Evolutionary conservation across 2,888 invertebrate genomes (phyloP).

Genomic region (Pemphredon lugubris): DNA sequence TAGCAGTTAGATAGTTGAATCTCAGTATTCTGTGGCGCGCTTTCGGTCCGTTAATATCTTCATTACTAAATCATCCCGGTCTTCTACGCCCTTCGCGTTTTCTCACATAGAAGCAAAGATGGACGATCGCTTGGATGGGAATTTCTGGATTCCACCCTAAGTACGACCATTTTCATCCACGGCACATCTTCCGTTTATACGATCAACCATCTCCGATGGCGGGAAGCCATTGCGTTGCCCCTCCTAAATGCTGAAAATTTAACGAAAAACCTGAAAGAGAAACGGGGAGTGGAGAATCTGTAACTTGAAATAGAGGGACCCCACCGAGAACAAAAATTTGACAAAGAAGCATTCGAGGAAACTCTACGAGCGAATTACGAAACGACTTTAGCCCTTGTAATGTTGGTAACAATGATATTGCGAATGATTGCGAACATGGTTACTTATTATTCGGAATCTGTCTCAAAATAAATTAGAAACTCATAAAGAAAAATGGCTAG

Average conservation of each 20-base stretch:
- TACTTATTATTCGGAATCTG: too few relatives aligned
- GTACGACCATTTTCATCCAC: constrained; percentile 65
- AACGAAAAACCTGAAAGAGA: background rate
- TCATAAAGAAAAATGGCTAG: too few relatives aligned
- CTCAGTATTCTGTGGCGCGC: constrained; percentile 80
- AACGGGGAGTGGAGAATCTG: background rate
- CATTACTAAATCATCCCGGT: constrained; percentile 80
- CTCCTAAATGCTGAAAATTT: background rate
- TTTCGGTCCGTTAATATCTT: constrained; percentile 80
- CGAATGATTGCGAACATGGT: too few relatives aligned
- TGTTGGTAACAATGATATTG: too few relatives aligned
- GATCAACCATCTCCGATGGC: constrained; percentile 40
- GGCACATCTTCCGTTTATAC: constrained; percentile 62
- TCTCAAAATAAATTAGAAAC: too few relatives aligned
- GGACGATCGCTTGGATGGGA: constrained; percentile 44
- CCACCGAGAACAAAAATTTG: background rate
- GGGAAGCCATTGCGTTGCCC: constrained; percentile 3
- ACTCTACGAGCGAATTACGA: too few relatives aligned
- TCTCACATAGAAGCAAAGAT: constrained; percentile 20
- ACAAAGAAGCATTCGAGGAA: too few relatives aligned
- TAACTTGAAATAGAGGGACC: background rate
- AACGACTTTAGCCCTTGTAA: too few relatives aligned
- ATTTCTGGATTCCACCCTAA: constrained; percentile 60
- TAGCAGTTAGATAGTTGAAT: constrained; percentile 80
- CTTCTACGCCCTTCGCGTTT: constrained; percentile 50